Evolutionary conservation across 2,113 vertebrate species (phyloP).

Genomic region (Pangasianodon gigas): DNA sequence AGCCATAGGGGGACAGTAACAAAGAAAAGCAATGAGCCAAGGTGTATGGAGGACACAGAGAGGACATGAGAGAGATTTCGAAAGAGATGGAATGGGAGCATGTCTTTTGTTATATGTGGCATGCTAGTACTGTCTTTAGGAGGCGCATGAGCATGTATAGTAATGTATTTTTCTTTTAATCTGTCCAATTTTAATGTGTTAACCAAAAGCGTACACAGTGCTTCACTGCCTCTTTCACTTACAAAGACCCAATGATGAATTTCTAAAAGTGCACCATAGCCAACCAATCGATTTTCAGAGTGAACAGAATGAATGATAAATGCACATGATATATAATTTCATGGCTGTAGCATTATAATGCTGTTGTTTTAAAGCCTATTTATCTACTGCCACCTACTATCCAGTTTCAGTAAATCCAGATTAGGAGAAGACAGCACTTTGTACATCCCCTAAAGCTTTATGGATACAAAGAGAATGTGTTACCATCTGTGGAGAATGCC

Average conservation of each 20-base stretch:
- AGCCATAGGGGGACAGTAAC: conserved; percentile 59
- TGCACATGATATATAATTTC: not conserved
- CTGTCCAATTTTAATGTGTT: not conserved
- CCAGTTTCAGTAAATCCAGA: conserved; percentile 6
- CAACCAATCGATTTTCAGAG: not conserved
- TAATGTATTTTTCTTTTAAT: not conserved
- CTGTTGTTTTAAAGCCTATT: not conserved
- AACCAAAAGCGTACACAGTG: not conserved
- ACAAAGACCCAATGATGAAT: not conserved
- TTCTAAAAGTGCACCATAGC: not conserved
- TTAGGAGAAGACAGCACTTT: not conserved
- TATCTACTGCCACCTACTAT: not conserved
- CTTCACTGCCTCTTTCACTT: not conserved
- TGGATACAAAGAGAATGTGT: conserved; percentile 13
- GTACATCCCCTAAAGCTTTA: not conserved
- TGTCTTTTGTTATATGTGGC: not conserved
- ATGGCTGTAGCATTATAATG: not conserved
- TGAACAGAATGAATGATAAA: not conserved
- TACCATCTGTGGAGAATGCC: not conserved
- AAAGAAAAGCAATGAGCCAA: conserved; percentile 48
- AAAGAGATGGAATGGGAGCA: not conserved
- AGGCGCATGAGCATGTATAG: not conserved
- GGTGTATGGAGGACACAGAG: conserved; percentile 10
- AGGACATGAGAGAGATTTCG: conserved; percentile 37
- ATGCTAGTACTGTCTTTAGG: not conserved